These are phyloP conservation scores for Polymixis lichenea DNA, from an alignment of 2,888 invertebrate species.

Conservation along the genomic window DNA sequence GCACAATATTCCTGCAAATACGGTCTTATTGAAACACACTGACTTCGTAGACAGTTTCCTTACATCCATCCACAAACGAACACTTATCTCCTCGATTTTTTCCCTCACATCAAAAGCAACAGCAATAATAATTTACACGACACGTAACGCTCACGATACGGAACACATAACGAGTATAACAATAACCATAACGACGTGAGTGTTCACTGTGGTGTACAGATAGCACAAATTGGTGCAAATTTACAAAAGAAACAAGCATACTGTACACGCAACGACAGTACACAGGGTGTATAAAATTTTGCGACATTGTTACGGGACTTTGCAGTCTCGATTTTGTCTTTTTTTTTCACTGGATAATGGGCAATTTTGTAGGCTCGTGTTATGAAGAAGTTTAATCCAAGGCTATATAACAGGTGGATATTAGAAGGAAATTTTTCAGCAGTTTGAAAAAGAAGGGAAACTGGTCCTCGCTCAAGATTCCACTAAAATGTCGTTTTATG, in stretches of 20 bases:
- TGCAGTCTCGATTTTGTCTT: constrained; percentile 32
- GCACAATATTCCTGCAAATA: background rate
- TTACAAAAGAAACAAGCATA: constrained; percentile 54
- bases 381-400: constrained; percentile 18
- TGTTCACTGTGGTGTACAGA: constrained; percentile 52
- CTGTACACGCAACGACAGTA: constrained; percentile 36
- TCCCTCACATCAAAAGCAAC: constrained; percentile 24
- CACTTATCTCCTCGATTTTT: constrained; percentile 7
- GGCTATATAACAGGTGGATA: background rate
- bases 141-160: constrained; percentile 45
- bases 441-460: no score
- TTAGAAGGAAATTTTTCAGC: no score
- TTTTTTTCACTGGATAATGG: constrained; percentile 40
- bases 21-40: background rate
- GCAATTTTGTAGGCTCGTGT: constrained; percentile 23
- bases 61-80: constrained; percentile 29
- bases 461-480: no score
- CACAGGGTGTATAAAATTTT: constrained; percentile 55
- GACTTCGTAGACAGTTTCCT: constrained; percentile 8
- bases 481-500: no score
- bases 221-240: constrained; percentile 52
- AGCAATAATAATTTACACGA: constrained; percentile 46
- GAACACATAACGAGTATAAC: constrained; percentile 34
- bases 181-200: constrained; percentile 43
- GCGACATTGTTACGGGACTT: constrained; percentile 51